These are phyloP conservation scores for Ctenoplectra terminalis DNA, from an alignment of 1,140 invertebrate species.

Conservation along the genomic window DNA sequence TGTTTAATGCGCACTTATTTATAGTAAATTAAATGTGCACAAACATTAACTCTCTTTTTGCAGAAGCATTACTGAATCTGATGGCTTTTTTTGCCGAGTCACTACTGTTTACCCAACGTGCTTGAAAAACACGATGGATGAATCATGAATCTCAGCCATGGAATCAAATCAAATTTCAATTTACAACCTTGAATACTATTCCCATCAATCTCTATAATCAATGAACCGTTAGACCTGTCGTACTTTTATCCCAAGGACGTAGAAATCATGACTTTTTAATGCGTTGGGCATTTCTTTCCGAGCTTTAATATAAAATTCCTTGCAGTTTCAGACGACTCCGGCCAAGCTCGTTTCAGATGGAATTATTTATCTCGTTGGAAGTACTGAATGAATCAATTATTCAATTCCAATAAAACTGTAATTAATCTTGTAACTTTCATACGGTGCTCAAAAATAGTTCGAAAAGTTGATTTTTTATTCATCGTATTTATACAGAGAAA, in stretches of 20 bases:
- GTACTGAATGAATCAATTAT: too few species aligned
- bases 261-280: not conserved
- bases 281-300: not conserved
- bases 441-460: too few species aligned
- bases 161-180: slow-evolving; percentile 9
- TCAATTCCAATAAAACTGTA: too few species aligned
- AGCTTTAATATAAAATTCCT: not conserved
- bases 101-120: not conserved
- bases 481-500: too few species aligned
- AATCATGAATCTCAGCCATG: not conserved
- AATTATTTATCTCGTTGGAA: too few species aligned
- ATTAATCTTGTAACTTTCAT: too few species aligned
- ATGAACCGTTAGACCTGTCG: not conserved
- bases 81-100: not conserved
- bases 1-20: not conserved
- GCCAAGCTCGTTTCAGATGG: too few species aligned
- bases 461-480: too few species aligned
- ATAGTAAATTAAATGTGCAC: not conserved
- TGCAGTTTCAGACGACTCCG: too few species aligned
- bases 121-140: not conserved
- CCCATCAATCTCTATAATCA: not conserved
- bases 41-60: not conserved
- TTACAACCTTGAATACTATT: not conserved
- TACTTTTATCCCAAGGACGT: not conserved
- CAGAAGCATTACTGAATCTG: not conserved